phyloP scores from a whole-genome alignment of 2,113 vertebrate genomes.

The Chionomys nivalis region DNA sequence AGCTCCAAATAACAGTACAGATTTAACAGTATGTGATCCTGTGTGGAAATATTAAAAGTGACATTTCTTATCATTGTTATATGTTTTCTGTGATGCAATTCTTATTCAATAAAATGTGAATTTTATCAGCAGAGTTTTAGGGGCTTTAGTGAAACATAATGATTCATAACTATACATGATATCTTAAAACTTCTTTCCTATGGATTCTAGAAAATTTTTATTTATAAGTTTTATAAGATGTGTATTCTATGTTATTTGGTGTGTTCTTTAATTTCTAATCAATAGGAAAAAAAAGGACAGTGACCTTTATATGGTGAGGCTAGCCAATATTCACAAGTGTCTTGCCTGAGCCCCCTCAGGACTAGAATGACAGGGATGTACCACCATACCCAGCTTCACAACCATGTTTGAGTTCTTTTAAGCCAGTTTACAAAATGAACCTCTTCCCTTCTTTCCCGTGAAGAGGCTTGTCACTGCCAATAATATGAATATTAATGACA shows the following conservation, averaged over 20 bases:
- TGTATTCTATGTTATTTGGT: background rate
- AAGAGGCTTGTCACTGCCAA: background rate
- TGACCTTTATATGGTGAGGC: background rate
- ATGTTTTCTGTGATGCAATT: constrained; percentile 7
- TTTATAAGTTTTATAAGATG: background rate
- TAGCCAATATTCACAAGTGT: background rate
- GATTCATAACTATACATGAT: background rate
- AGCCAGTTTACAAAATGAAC: background rate
- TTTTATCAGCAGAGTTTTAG: constrained; percentile 41
- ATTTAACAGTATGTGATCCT: background rate
- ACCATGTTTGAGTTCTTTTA: background rate
- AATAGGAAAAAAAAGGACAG: background rate
- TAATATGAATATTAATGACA: background rate
- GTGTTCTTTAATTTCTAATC: constrained; percentile 2
- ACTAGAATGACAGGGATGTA: background rate
- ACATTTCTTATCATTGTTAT: constrained; percentile 4
- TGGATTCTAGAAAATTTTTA: background rate
- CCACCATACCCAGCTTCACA: background rate
- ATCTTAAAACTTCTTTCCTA: background rate
- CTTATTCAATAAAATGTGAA: background rate
- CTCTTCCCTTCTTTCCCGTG: background rate
- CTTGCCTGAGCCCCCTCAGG: background rate
- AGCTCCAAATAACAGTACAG: background rate
- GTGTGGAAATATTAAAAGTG: constrained; percentile 4
- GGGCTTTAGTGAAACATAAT: background rate